phyloP scores from a whole-genome alignment of 2,888 invertebrate species.

The Perithous albicinctus region DNA sequence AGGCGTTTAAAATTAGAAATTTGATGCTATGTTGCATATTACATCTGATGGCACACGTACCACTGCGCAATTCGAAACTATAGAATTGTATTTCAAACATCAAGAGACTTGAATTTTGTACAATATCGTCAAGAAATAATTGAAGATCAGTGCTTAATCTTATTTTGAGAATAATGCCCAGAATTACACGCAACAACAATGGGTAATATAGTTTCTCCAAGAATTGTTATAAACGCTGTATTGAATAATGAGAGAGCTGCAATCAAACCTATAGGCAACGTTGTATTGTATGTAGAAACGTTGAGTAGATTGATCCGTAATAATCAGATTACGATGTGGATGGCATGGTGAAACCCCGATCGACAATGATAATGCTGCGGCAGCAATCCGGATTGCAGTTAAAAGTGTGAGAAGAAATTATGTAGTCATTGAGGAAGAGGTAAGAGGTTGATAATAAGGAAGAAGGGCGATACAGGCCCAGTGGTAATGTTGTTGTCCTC shows the following conservation, averaged over 20 bases:
- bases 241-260: too few relatives aligned
- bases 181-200: too few relatives aligned
- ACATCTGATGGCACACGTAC: too few relatives aligned
- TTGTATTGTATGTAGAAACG: neutral
- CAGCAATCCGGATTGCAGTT: slow-evolving; percentile 40
- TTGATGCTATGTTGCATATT: neutral
- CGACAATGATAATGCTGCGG: slow-evolving; percentile 45
- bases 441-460: slow-evolving; percentile 42
- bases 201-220: too few relatives aligned
- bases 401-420: slow-evolving; percentile 28
- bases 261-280: neutral
- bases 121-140: too few relatives aligned
- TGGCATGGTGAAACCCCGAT: slow-evolving; percentile 13
- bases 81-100: too few relatives aligned
- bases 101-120: too few relatives aligned
- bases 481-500: slow-evolving; percentile 79
- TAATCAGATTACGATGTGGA: neutral
- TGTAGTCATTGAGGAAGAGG: slow-evolving; percentile 14
- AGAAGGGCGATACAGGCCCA: slow-evolving; percentile 41
- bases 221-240: too few relatives aligned
- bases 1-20: neutral
- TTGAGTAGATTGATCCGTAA: neutral
- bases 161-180: too few relatives aligned
- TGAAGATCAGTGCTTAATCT: too few relatives aligned
- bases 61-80: too few relatives aligned